Conservation (phyloP, 2,797 vertebrate species). For the Takifugu rubripes region DNA sequence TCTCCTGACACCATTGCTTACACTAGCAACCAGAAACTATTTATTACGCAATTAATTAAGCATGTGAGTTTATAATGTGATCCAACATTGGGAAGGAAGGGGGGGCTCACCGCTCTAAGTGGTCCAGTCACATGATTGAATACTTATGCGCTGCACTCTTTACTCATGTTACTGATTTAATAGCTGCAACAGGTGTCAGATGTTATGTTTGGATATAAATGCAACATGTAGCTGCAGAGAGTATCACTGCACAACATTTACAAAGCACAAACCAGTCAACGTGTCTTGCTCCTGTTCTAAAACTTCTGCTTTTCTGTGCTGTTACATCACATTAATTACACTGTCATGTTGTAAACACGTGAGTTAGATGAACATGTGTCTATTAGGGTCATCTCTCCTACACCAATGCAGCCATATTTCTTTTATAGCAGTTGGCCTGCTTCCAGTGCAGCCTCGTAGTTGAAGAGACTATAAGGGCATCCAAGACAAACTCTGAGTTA, state of each 20-base stretch:
- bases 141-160: slow-evolving; percentile 19
- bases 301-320: slow-evolving; percentile 7
- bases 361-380: too few species aligned
- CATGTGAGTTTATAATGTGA: too few species aligned
- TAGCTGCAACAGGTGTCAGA: slow-evolving; percentile 24
- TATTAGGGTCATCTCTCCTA: background rate
- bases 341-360: too few species aligned
- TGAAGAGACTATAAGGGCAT: slow-evolving; percentile 18
- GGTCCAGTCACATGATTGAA: slow-evolving; percentile 2
- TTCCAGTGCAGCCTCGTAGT: slow-evolving; percentile 35
- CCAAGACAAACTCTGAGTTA: slow-evolving; percentile 22
- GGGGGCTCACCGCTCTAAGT: slow-evolving; percentile 4
- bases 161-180: slow-evolving; percentile 22
- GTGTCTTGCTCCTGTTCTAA: slow-evolving; percentile 16
- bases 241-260: slow-evolving; percentile 13
- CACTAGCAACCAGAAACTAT: too few species aligned
- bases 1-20: too few species aligned
- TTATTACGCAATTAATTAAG: too few species aligned
- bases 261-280: slow-evolving; percentile 4
- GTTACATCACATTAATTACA: too few species aligned
- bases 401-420: slow-evolving; percentile 30
- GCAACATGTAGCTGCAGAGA: slow-evolving; percentile 10
- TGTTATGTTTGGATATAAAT: slow-evolving; percentile 3
- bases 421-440: slow-evolving; percentile 6
- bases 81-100: background rate